Percentiles rank a stretch among this genome's conserved stretches.
These are phyloP conservation scores for Ia io DNA, from an alignment of 2,113 vertebrate genomes.

Conservation along the genomic window DNA sequence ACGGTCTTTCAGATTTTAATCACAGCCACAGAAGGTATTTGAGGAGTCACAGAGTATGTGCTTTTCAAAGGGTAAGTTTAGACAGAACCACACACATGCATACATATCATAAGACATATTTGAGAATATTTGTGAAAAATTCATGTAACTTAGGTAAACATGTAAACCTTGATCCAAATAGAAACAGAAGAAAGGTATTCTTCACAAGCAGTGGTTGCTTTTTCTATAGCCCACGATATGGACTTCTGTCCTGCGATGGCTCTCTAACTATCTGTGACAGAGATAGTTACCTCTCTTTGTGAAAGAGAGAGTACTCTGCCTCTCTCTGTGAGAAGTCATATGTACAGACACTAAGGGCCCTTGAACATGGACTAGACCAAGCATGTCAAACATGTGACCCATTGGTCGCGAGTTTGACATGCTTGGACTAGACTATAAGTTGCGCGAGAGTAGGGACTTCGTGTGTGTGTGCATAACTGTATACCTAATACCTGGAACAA, in stretches of 20 bases:
- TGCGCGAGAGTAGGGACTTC: background rate
- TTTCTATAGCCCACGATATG: background rate
- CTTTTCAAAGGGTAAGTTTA: background rate
- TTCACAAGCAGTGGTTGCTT: background rate
- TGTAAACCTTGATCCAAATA: conserved; percentile 7
- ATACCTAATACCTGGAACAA: background rate
- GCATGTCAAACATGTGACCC: no score
- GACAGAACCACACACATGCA: background rate
- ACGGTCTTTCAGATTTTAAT: conserved; percentile 12
- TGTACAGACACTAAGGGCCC: background rate
- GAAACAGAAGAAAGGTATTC: background rate
- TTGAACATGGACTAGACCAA: background rate
- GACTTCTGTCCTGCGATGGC: background rate
- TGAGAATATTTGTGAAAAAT: background rate
- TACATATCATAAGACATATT: background rate
- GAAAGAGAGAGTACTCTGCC: background rate
- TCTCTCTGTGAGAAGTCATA: background rate
- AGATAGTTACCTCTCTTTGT: background rate
- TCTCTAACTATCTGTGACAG: background rate
- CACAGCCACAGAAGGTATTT: background rate
- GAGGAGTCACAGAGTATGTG: background rate
- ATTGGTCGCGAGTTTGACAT: no score
- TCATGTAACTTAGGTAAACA: background rate
- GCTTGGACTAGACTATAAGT: background rate
- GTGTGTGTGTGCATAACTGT: background rate